Evolutionary conservation across 2,888 invertebrate species (phyloP).

Genomic region (Caenorhabditis uteleia): DNA sequence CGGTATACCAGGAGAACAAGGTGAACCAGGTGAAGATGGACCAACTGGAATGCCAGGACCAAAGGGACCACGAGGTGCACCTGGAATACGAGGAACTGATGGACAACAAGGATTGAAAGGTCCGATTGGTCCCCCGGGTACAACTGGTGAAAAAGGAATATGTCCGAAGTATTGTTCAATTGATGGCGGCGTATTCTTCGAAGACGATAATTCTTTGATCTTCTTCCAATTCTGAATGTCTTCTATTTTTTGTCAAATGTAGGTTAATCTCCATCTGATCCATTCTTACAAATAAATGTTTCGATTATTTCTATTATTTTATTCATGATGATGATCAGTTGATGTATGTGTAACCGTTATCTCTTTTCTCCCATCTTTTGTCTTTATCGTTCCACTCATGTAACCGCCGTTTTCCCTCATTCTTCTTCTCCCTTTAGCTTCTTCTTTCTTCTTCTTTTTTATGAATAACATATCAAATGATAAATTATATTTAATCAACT

Average conservation of each 20-base stretch:
- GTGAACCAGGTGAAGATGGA: conserved; percentile 29
- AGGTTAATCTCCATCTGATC: background rate
- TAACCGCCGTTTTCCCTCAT: conserved; percentile 15
- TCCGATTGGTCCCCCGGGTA: conserved; percentile 48
- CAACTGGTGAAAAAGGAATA: conserved; percentile 35
- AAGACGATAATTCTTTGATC: too few relatives aligned
- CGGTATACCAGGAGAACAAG: conserved; percentile 35
- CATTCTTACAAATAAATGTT: background rate
- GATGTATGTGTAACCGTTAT: conserved; percentile 25
- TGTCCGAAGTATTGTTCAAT: conserved; percentile 43
- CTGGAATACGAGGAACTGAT: conserved; percentile 37
- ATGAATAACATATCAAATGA: too few relatives aligned
- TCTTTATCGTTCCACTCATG: conserved; percentile 39
- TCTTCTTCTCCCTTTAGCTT: conserved; percentile 4
- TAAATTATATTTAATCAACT: too few relatives aligned
- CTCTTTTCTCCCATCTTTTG: conserved; percentile 8
- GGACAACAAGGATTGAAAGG: conserved; percentile 42
- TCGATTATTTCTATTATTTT: too few relatives aligned
- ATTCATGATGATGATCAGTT: too few relatives aligned
- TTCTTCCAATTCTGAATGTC: too few relatives aligned
- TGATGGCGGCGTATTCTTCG: conserved; percentile 40
- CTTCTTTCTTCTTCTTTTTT: too few relatives aligned
- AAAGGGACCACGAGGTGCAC: conserved; percentile 27
- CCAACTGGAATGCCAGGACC: conserved; percentile 39
- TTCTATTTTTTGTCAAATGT: too few relatives aligned